Conservation (phyloP, 2,888 invertebrate genomes). For the Eristalis arbustorum region DNA sequence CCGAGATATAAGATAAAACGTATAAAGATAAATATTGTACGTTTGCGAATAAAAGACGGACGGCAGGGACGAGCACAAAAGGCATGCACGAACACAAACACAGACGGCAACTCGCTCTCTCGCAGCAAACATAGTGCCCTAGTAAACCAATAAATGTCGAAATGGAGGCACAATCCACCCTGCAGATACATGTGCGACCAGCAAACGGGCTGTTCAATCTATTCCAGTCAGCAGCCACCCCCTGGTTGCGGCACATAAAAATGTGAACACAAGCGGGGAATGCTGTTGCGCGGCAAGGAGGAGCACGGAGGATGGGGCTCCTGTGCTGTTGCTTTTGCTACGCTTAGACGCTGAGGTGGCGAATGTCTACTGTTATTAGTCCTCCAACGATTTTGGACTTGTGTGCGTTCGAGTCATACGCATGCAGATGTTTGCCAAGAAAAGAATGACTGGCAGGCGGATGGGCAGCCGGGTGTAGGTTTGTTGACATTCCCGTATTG, state of each 20-base stretch:
- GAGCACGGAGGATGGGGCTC: too few relatives aligned
- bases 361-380: constrained; percentile 51
- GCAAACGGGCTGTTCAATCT: constrained; percentile 58
- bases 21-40: constrained; percentile 30
- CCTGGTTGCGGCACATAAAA: neutral
- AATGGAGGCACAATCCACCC: constrained; percentile 49
- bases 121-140: constrained; percentile 17
- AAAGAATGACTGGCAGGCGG: neutral
- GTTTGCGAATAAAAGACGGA: neutral
- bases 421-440: constrained; percentile 21
- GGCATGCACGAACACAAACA: neutral
- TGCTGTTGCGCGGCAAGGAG: too few relatives aligned
- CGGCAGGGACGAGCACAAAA: neutral
- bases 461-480: neutral
- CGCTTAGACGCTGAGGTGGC: constrained; percentile 30
- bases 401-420: constrained; percentile 28
- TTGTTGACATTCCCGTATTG: constrained; percentile 53
- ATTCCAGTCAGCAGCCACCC: neutral
- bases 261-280: neutral
- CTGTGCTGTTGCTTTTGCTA: neutral
- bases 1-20: neutral
- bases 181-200: constrained; percentile 53
- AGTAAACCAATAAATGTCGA: constrained; percentile 60
- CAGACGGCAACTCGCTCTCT: neutral
- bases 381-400: constrained; percentile 54